Evolutionary conservation across 2,113 vertebrate species (phyloP), one percentile per base, ranked within the genome.

Genomic region (Rhinopomastus cyanomelas): DNA sequence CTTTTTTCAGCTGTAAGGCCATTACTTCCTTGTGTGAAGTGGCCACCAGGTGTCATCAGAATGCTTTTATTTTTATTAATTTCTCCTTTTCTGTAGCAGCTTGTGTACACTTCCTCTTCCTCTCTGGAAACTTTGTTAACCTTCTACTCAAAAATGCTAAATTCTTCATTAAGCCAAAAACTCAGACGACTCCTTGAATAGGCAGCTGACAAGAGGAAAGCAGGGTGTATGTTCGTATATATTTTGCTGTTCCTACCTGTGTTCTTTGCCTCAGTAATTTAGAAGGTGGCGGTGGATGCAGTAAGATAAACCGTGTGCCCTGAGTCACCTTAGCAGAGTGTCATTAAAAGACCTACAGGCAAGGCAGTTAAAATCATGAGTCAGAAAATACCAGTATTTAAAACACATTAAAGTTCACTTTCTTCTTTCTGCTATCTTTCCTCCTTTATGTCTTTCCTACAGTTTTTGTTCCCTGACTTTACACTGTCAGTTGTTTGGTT

Each of bases 41-140:
- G 96, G 96, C 97, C 98, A 98, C 97, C 95, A 98, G 97, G 97
- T 97, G 98, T 98, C 98, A 96, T 96, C 96, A 97, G 96, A 97
- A 97, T 93, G 93, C 98, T 97, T 96, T 95, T 95, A 44, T 91
- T 96, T 87, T 90, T 82, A 82, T 87, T 93, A 94, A 74, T 82
- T 62, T 93, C 30, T 32, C 66, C n/a, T 76, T 89, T 92, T 94
- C 87, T 94, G 64, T 37, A 42, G 44, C 59, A 71, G 64, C 21
- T 1, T 66, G 21, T 16, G n/a, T n/a, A 62, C 34, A 46, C 27
- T 83, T 65, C 4, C 30, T 85, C 10, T 68, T 87, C 62, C 87
- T 77, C 67, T 68, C 73, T 39, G 53, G 27, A 66, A 96, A 95
- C 75, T 95, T 94, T 94, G 53, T 82, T 81, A 79, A 77, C 22